A percentile compares a stretch with the other conserved stretches of the same genome.
Evolutionary conservation across 2,888 invertebrate genomes (phyloP).

Genomic region (Catocala sponsa): DNA sequence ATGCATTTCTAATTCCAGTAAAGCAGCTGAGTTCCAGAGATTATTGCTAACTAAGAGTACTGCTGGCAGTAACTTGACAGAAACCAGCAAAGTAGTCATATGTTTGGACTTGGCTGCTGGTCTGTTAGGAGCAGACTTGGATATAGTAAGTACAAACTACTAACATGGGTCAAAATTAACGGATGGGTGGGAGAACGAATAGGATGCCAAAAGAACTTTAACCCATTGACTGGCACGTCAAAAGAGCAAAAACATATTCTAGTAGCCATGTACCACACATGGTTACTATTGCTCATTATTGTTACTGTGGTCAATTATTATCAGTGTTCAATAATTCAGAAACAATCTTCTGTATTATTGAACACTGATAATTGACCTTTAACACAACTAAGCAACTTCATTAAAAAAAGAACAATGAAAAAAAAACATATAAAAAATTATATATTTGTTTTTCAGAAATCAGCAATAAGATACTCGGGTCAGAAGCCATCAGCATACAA

Average conservation of each 20-base stretch:
- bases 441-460: constrained; percentile 74
- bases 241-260: too few species aligned
- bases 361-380: too few species aligned
- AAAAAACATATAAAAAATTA: too few species aligned
- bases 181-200: not conserved
- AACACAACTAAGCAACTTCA: too few species aligned
- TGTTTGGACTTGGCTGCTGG: constrained; percentile 89
- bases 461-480: constrained; percentile 88
- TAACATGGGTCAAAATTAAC: not conserved
- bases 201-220: too few species aligned
- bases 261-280: too few species aligned
- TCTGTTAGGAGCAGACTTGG: constrained; percentile 83
- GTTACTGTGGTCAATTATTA: too few species aligned
- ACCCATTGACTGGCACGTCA: too few species aligned
- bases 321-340: too few species aligned
- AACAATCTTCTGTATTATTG: too few species aligned
- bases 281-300: too few species aligned
- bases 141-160: constrained; percentile 75
- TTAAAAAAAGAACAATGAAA: too few species aligned
- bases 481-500: constrained; percentile 86
- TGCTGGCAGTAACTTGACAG: constrained; percentile 82
- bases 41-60: constrained; percentile 80
- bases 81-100: constrained; percentile 88
- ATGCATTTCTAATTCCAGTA: constrained; percentile 66
- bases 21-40: constrained; percentile 86